A percentile compares a stretch with the other conserved stretches of the same genome.
Conservation (phyloP, 1,140 invertebrate genomes). For the Batillaria attramentaria region DNA sequence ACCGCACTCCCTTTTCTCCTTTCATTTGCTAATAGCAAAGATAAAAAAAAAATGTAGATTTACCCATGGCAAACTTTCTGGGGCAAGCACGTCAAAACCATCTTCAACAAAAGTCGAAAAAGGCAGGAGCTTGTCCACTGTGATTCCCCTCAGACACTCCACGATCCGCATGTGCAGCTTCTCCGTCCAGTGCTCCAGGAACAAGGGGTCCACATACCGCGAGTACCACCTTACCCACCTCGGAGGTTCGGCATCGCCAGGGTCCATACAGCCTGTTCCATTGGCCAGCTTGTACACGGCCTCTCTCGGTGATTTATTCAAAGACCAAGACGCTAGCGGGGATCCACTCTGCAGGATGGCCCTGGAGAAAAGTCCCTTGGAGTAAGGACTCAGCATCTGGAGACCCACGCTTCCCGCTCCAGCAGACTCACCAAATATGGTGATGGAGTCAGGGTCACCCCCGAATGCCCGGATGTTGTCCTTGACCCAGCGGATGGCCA, state of each 20-base stretch:
- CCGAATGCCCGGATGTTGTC: conserved; percentile 62
- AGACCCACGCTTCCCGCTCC: conserved; percentile 88
- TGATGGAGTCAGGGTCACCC: conserved; percentile 57
- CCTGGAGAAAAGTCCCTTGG: conserved; percentile 88
- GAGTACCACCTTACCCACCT: background rate
- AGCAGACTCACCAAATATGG: conserved; percentile 57
- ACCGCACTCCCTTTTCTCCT: background rate
- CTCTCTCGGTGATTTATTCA: conserved; percentile 77
- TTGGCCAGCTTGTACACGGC: conserved; percentile 1
- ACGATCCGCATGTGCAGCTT: background rate
- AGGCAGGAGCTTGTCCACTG: background rate
- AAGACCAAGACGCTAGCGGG: conserved; percentile 89
- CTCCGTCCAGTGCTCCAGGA: background rate
- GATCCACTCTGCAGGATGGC: conserved; percentile 78
- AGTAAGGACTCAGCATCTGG: conserved; percentile 91
- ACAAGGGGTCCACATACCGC: background rate
- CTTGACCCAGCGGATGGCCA: conserved; percentile 76
- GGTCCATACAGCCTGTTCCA: background rate
- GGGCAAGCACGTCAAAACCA: background rate
- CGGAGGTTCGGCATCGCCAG: too few species aligned
- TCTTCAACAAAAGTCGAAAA: too few species aligned
- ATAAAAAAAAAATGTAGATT: background rate
- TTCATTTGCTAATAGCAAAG: background rate
- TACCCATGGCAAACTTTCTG: background rate
- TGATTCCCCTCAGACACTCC: conserved; percentile 16